Evolutionary conservation across 2,797 vertebrate genomes (phyloP), one percentile per base, ranked within the genome.

Genomic region (Emydoidea blandingii): DNA sequence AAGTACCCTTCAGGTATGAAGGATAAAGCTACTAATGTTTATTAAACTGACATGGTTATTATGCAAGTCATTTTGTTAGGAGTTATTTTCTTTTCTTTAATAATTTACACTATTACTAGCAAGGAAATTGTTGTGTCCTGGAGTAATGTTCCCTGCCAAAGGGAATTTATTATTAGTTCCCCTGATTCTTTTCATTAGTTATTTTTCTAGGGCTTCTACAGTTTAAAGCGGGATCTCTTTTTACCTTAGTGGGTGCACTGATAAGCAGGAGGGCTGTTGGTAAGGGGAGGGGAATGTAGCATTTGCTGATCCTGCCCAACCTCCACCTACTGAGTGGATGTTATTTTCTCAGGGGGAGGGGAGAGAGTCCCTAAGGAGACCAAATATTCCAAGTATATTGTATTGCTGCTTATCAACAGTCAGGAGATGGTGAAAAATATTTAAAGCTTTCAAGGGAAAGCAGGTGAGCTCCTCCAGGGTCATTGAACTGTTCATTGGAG

Each of bases 1-100:
- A n/a, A 79, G 23, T 2, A 3, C 15, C 10, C 1, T 1, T 1
- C 78, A 59, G 91, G 88, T 81, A 88, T 81, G 1, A 1, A 0
- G 53, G 76, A 49, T 37, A 86, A 37, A 92, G 89, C 59, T 19
- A 57, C 11, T 44, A 57, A 5, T 31, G 50, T 76, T 88, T 52
- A 72, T 29, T 79, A 81, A 62, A 41, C 23, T 31, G 84, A 15
- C 0, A 2, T 2, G 27, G 41, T 74, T 44, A 74, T 23, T 76
- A 76, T 76, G 41, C 41, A 76, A 76, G 37, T 76, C 72, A 47
- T 74, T 74, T 21, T 76, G 72, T 76, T 76, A 76, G 10, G 72
- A 72, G 37, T 19, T 21, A n/a, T 76, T 44, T 44, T 76, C 12
- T 76, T 47, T 76, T 84, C 44, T 92, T 91, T 47, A 86, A 4